Base-by-base conservation (phyloP, 1,140 invertebrate species). In the Papilio aristodemus region DNA sequence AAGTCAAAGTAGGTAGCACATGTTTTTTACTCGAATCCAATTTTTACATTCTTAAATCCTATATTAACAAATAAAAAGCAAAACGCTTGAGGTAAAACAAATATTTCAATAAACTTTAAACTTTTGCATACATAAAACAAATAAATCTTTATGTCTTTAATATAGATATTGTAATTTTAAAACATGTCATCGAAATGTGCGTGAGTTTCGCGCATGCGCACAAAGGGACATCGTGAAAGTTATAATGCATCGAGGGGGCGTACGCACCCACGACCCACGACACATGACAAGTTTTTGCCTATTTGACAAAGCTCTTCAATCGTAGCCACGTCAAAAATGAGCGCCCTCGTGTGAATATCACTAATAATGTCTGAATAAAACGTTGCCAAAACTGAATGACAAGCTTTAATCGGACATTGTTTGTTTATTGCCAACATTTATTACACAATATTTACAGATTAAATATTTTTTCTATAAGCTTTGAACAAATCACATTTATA, bases 261-360 rank as follows among this genome's bases (percentile, higher is more conserved):
- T 70, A 76, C 72, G 80, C 27, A 32, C 74, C n/a, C n/a, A n/a
- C n/a, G n/a, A 83, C 78, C 80, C 81, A 78, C 71, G 69, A 66
- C 59, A 27, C 76, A 83, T 82, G 77, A 82, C 86, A 88, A 83
- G 68, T 85, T 84, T 84, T 82, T 86, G 83, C 86, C 80, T 76
- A 79, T 80, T 78, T 76, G 74, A 86, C 84, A 84, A 86, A 79
- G 67, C 77, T 75, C 77, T 79, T 78, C 76, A 80, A 73, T 79
- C 77, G 77, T 67, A 72, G 60, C 46, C 73, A 74, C 76, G 66
- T 76, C 76, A 78, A 81, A 75, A 77, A 82, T 27, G 59, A 75
- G 76, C 78, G 70, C 74, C 77, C 75, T 80, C 66, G 58, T 74
- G 69, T 71, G 74, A 76, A 82, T 75, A 76, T 78, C 64, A 63